Conservation (phyloP, 2,113 vertebrate genomes). For the Girardinichthys multiradiatus region DNA sequence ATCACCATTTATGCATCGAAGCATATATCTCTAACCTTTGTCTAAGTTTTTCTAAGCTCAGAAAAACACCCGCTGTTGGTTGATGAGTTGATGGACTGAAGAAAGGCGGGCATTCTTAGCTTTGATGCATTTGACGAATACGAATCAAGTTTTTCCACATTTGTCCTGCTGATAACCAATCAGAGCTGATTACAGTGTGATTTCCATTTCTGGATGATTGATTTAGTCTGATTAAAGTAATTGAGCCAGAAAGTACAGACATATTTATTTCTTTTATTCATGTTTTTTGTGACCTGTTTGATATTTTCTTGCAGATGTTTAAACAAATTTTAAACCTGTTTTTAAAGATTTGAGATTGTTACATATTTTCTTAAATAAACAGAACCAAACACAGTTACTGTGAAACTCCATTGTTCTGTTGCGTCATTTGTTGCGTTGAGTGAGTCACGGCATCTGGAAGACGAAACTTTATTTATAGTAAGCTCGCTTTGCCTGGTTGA, state of each 20-base stretch:
- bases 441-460: conserved; percentile 24
- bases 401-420: conserved; percentile 37
- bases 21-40: neutral
- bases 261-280: neutral
- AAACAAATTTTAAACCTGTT: neutral
- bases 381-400: conserved; percentile 30
- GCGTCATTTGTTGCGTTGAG: neutral
- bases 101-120: neutral
- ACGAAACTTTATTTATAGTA: neutral
- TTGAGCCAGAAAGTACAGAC: neutral
- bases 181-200: too few species aligned
- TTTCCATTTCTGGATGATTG: too few species aligned
- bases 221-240: neutral
- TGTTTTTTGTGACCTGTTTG: neutral
- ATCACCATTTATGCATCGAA: too few species aligned
- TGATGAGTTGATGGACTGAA: neutral
- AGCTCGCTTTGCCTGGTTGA: neutral
- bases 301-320: neutral
- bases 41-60: too few species aligned
- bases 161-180: neutral
- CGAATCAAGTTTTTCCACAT: neutral
- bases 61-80: neutral
- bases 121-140: neutral
- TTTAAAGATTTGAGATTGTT: conserved; percentile 6
- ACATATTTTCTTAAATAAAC: conserved; percentile 62